phyloP scores from a whole-genome alignment of 2,888 invertebrate genomes.

The Euclidia mi region DNA sequence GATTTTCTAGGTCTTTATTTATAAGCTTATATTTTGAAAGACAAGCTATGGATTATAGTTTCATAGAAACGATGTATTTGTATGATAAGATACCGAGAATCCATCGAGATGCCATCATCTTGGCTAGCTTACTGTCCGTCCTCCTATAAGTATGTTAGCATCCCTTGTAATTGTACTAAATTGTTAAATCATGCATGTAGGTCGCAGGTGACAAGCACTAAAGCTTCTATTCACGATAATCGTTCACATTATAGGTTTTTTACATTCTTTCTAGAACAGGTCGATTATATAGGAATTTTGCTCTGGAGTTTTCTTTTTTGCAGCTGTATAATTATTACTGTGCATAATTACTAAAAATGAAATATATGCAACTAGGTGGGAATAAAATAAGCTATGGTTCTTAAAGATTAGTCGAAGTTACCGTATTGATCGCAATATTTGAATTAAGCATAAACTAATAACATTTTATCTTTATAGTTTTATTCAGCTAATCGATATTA shows the following conservation, averaged over 20 bases:
- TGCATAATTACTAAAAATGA: no score
- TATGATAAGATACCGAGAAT: constrained; percentile 58
- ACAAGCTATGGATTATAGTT: constrained; percentile 26
- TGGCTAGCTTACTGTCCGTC: constrained; percentile 33
- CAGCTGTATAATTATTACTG: not conserved
- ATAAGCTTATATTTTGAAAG: constrained; percentile 6
- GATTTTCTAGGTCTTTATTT: constrained; percentile 14
- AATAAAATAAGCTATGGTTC: no score
- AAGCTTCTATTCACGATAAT: constrained; percentile 29
- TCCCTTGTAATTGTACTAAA: constrained; percentile 65
- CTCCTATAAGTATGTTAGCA: constrained; percentile 57
- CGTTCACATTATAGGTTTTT: constrained; percentile 21
- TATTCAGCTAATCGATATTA: no score
- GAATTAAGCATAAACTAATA: no score
- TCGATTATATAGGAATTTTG: constrained; percentile 14
- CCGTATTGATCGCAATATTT: no score
- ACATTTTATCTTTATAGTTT: no score
- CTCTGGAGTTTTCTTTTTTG: not conserved
- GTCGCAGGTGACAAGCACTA: constrained; percentile 49
- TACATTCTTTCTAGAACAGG: constrained; percentile 11
- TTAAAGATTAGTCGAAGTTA: no score
- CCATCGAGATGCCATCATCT: constrained; percentile 25
- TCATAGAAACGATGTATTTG: constrained; percentile 60
- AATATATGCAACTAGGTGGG: no score
- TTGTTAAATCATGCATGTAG: constrained; percentile 67